phyloP scores from a whole-genome alignment of 2,113 vertebrate species.

The Aphyosemion australe region DNA sequence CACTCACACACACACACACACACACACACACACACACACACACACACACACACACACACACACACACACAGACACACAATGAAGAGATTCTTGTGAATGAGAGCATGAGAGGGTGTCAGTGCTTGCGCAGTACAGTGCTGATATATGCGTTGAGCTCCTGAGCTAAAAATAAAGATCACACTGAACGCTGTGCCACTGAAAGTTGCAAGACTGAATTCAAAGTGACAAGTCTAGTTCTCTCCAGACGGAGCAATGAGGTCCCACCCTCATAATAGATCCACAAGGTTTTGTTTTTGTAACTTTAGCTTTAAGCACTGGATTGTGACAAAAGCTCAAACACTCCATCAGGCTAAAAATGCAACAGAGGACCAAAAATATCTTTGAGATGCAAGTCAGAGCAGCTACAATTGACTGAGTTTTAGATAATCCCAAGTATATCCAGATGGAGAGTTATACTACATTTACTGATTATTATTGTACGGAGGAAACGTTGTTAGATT shows the following conservation, averaged over 20 bases:
- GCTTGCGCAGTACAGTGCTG: conserved; percentile 74
- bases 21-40: conserved; percentile 60
- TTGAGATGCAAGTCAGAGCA: conserved; percentile 19
- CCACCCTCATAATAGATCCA: conserved; percentile 53
- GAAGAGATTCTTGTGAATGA: conserved; percentile 81
- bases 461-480: no score
- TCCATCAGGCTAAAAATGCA: conserved; percentile 43
- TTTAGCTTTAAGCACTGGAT: conserved; percentile 33
- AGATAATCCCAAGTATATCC: background rate
- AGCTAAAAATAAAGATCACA: conserved; percentile 80
- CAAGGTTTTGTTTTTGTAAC: conserved; percentile 32
- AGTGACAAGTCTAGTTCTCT: conserved; percentile 74
- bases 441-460: no score
- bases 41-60: conserved; percentile 57
- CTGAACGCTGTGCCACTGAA: conserved; percentile 66
- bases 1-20: no score
- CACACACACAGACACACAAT: conserved; percentile 60
- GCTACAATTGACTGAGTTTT: background rate
- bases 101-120: conserved; percentile 74
- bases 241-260: conserved; percentile 65
- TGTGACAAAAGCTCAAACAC: conserved; percentile 53
- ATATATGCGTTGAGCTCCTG: conserved; percentile 77
- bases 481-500: no score
- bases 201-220: conserved; percentile 76
- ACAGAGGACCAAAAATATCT: conserved; percentile 35